These are phyloP conservation scores for Lampropteryx suffumata DNA, from an alignment of 2,888 invertebrate species.

Conservation along the genomic window DNA sequence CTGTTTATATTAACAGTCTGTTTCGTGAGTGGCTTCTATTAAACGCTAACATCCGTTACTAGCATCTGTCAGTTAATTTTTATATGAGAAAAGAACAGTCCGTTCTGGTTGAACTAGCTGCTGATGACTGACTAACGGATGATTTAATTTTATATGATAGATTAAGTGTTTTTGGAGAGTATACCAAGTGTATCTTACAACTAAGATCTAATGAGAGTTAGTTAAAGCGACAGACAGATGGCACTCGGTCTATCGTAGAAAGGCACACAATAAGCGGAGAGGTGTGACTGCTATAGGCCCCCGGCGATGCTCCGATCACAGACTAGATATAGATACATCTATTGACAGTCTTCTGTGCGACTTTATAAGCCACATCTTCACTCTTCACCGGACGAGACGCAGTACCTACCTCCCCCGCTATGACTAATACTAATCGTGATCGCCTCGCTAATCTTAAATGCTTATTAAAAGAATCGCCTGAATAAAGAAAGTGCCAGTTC, in stretches of 20 bases:
- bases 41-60: too few relatives aligned
- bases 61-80: too few relatives aligned
- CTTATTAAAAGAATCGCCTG: neutral
- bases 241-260: slow-evolving; percentile 75
- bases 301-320: slow-evolving; percentile 81
- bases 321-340: slow-evolving; percentile 81
- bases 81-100: too few relatives aligned
- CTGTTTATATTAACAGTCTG: too few relatives aligned
- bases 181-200: slow-evolving; percentile 2
- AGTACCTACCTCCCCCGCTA: slow-evolving; percentile 35
- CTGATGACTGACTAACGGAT: neutral
- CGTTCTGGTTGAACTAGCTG: neutral
- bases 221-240: slow-evolving; percentile 53
- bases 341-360: slow-evolving; percentile 74
- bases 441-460: slow-evolving; percentile 15
- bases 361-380: slow-evolving; percentile 56
- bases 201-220: slow-evolving; percentile 42
- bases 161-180: neutral
- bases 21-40: too few relatives aligned
- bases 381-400: slow-evolving; percentile 52
- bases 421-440: slow-evolving; percentile 6
- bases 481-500: too few relatives aligned
- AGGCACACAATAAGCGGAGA: slow-evolving; percentile 82
- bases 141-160: too few relatives aligned
- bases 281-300: slow-evolving; percentile 77